These are phyloP conservation scores for Zoroaster sp. DNA, from an alignment of 53 echinoderm and acorn worm genomes.

Conservation along the genomic window DNA sequence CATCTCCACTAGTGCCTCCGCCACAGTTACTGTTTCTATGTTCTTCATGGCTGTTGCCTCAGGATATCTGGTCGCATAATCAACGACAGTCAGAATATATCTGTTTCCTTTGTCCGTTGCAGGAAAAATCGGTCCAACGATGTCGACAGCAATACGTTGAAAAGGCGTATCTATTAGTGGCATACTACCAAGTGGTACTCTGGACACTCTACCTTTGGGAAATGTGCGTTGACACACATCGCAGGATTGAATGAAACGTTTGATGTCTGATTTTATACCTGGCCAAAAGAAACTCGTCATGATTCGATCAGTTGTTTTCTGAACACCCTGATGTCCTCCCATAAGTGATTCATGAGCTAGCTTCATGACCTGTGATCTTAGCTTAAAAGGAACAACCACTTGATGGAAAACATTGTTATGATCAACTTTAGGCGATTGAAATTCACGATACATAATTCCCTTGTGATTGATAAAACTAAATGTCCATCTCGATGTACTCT, in stretches of 20 bases:
- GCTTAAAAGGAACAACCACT: conserved; percentile 42
- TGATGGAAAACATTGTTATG: too few species aligned
- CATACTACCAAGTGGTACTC: conserved; percentile 41
- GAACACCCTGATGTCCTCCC: conserved; percentile 46
- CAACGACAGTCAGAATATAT: conserved; percentile 49
- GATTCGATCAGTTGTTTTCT: conserved; percentile 56
- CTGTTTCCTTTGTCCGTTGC: conserved; percentile 24
- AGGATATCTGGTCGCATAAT: conserved; percentile 53
- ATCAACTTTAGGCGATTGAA: conserved; percentile 22
- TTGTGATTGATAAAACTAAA: not conserved
- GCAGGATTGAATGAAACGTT: conserved; percentile 51
- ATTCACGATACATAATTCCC: conserved; percentile 43
- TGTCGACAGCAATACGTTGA: conserved; percentile 41
- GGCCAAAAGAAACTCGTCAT: conserved; percentile 52
- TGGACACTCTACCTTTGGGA: conserved; percentile 41
- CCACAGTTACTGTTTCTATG: conserved; percentile 18
- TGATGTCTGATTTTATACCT: conserved; percentile 30
- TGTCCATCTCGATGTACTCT: not conserved
- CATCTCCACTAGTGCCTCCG: conserved; percentile 40
- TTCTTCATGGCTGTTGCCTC: conserved; percentile 45
- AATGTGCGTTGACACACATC: conserved; percentile 64
- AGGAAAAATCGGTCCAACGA: conserved; percentile 44
- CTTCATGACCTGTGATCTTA: conserved; percentile 28
- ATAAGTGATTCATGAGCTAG: conserved; percentile 62
- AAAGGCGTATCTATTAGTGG: conserved; percentile 52